Evolutionary conservation across 2,797 vertebrate species (phyloP).

Genomic region (Manis javanica): DNA sequence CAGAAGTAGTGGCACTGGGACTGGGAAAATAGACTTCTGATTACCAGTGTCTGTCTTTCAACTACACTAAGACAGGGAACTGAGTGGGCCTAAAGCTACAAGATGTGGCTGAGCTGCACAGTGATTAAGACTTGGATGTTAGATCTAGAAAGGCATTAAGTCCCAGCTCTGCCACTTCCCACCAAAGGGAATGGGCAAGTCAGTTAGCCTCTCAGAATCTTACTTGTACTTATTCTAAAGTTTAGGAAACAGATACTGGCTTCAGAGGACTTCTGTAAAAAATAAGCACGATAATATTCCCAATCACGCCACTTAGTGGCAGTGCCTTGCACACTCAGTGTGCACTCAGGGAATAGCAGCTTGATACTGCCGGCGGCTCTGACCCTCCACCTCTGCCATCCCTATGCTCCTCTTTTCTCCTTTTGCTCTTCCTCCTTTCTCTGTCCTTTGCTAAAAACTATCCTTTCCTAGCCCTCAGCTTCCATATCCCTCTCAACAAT

Average conservation of each 20-base stretch:
- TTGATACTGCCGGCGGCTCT: fast-evolving
- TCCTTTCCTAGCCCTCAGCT: not conserved
- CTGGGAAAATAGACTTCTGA: not conserved
- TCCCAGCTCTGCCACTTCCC: not conserved
- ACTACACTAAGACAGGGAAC: not conserved
- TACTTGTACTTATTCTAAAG: not conserved
- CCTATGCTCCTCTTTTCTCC: not conserved
- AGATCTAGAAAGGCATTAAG: not conserved
- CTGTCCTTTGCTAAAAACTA: not conserved
- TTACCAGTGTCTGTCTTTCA: not conserved
- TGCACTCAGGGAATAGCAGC: not conserved
- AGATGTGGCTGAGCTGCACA: not conserved
- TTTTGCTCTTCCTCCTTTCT: not conserved
- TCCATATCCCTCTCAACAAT: not conserved
- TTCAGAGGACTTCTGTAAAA: not conserved
- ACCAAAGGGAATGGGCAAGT: not conserved
- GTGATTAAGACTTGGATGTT: not conserved
- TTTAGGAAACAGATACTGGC: not conserved
- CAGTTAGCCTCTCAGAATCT: not conserved
- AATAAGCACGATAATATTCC: not conserved
- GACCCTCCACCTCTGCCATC: not conserved
- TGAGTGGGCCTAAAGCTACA: not conserved
- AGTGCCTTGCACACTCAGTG: fast-evolving
- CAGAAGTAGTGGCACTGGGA: not conserved
- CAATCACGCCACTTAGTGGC: not conserved